These are phyloP conservation scores for Synanthedon tipuliformis DNA, from an alignment of 2,888 invertebrate species.

Conservation along the genomic window DNA sequence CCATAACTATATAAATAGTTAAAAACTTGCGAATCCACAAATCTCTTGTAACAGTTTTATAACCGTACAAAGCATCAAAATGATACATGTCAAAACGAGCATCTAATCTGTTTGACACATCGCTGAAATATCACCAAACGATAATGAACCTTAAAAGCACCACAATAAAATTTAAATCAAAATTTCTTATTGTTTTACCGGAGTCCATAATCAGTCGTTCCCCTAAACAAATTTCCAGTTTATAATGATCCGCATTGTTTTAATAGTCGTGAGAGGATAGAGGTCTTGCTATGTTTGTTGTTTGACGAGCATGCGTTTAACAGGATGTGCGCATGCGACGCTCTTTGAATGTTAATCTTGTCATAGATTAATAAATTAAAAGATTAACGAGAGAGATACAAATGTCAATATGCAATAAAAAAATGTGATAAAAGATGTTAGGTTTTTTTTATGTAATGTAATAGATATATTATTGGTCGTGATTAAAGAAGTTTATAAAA, in stretches of 20 bases:
- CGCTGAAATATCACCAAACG: not conserved
- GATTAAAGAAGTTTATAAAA: too few species aligned
- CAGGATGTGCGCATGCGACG: conserved; percentile 25
- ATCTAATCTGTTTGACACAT: not conserved
- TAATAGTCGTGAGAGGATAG: not conserved
- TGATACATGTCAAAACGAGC: not conserved
- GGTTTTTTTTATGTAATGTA: too few species aligned
- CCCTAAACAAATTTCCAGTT: not conserved
- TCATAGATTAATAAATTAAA: conserved; percentile 16
- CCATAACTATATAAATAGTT: too few species aligned
- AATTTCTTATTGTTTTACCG: not conserved
- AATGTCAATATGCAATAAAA: not conserved
- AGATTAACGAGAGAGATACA: not conserved
- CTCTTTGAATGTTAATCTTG: conserved; percentile 16
- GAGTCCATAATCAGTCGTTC: not conserved
- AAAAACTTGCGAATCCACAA: too few species aligned
- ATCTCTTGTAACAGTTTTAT: too few species aligned
- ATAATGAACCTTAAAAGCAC: not conserved
- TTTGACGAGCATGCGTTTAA: conserved; percentile 5
- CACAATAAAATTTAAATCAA: not conserved
- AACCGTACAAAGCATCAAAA: not conserved
- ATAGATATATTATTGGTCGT: too few species aligned
- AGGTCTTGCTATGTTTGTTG: not conserved
- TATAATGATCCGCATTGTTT: conserved; percentile 1
- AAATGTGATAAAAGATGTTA: too few species aligned